These are phyloP conservation scores for Syrista parreyssii DNA, from an alignment of 2,888 invertebrate genomes.

Conservation along the genomic window DNA sequence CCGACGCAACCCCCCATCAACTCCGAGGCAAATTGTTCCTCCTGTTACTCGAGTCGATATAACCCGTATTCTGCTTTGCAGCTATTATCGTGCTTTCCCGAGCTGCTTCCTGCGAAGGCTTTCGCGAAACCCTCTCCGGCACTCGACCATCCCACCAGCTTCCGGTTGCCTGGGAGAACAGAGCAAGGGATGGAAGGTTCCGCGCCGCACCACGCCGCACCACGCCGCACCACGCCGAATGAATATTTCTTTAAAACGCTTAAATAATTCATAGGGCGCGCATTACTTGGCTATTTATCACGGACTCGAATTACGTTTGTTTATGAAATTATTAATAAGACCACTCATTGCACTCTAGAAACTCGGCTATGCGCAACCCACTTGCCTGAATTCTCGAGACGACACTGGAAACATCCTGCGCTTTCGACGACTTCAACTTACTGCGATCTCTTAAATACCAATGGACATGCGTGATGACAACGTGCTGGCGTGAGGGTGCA, in stretches of 20 bases:
- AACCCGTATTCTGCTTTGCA: constrained; percentile 27
- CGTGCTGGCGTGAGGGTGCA: constrained; percentile 1
- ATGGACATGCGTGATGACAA: too few relatives aligned
- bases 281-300: constrained; percentile 9
- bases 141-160: neutral
- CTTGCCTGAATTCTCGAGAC: too few relatives aligned
- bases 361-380: too few relatives aligned
- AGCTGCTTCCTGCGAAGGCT: neutral
- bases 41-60: constrained; percentile 42
- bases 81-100: constrained; percentile 27
- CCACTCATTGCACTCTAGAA: neutral
- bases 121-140: constrained; percentile 3
- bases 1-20: too few relatives aligned
- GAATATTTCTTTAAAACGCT: constrained; percentile 25
- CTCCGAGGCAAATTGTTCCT: constrained; percentile 36
- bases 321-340: neutral
- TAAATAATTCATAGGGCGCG: constrained; percentile 27
- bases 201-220: constrained; percentile 10
- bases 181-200: too few relatives aligned
- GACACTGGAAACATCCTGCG: too few relatives aligned
- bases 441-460: too few relatives aligned
- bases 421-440: too few relatives aligned
- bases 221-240: constrained; percentile 19
- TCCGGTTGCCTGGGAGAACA: neutral
- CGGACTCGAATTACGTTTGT: neutral